Evolutionary conservation across 2,888 invertebrate genomes (phyloP).

Genomic region (Drosophila villosipedis): DNA sequence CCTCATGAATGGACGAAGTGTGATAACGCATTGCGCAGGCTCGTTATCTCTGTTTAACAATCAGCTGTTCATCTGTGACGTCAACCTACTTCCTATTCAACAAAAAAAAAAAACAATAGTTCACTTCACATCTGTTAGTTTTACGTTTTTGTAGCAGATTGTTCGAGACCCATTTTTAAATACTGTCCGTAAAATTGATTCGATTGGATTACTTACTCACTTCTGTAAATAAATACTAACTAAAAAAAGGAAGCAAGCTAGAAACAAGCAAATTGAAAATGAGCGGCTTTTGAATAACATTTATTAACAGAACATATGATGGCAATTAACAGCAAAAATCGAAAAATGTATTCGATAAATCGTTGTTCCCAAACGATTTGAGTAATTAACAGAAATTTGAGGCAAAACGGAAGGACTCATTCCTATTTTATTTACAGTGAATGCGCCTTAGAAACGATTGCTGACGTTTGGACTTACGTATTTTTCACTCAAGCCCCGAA

Average conservation of each 20-base stretch:
- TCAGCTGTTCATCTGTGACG: conserved; percentile 10
- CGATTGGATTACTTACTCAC: too few relatives aligned
- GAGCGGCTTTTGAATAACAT: neutral
- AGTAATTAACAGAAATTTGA: neutral
- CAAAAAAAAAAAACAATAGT: neutral
- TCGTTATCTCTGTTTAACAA: neutral
- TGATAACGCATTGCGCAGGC: conserved; percentile 10
- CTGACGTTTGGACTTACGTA: neutral
- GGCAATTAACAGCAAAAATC: conserved; percentile 1
- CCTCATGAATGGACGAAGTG: conserved; percentile 6
- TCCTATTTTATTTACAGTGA: neutral
- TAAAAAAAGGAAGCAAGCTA: neutral
- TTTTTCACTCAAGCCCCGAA: neutral
- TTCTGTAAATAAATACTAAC: neutral
- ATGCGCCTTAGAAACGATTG: neutral
- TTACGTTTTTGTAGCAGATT: neutral
- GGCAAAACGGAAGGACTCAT: neutral
- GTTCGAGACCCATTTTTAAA: neutral
- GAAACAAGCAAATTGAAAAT: neutral
- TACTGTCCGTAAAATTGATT: neutral
- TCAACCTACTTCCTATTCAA: neutral
- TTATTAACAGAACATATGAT: conserved; percentile 1
- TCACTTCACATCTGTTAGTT: neutral
- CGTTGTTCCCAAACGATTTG: neutral
- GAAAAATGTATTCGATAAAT: neutral